Percentiles rank a stretch among this genome's conserved stretches.
phyloP scores from a whole-genome alignment of 2,797 vertebrate genomes.

The Girardinus metallicus region DNA sequence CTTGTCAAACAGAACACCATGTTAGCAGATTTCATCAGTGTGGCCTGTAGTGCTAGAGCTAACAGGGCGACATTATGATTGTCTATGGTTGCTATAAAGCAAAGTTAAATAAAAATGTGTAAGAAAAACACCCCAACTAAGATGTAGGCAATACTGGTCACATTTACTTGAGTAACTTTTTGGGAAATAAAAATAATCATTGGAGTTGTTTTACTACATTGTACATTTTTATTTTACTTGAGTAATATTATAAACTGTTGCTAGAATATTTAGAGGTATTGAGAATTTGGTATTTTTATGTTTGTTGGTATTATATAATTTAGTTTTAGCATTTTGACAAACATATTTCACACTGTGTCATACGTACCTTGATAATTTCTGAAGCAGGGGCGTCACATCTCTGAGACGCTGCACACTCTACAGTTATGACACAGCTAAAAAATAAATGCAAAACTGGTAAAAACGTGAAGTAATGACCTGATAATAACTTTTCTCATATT shows the following conservation, averaged over 20 bases:
- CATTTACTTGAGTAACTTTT: no score
- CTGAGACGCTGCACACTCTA: no score
- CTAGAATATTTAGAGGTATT: neutral
- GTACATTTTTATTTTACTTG: no score
- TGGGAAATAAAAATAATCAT: no score
- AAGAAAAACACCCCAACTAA: neutral
- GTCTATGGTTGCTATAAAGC: conserved; percentile 8
- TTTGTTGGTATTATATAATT: neutral
- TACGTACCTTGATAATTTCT: neutral
- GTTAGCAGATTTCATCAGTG: conserved; percentile 6
- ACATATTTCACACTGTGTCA: neutral
- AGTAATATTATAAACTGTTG: neutral
- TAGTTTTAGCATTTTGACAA: neutral
- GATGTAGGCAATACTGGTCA: no score
- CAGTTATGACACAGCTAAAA: no score
- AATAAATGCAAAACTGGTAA: no score
- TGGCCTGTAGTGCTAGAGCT: conserved; percentile 5
- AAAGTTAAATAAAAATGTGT: neutral
- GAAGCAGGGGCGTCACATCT: neutral
- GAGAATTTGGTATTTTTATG: neutral
- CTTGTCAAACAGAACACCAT: neutral
- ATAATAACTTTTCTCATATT: no score
- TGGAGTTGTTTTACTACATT: no score
- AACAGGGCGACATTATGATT: conserved; percentile 19
- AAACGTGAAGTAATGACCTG: no score